A percentile compares a stretch with the other conserved stretches of the same genome.
Evolutionary conservation across 2,113 vertebrate species (phyloP).

Genomic region (Oncorhynchus nerka): DNA sequence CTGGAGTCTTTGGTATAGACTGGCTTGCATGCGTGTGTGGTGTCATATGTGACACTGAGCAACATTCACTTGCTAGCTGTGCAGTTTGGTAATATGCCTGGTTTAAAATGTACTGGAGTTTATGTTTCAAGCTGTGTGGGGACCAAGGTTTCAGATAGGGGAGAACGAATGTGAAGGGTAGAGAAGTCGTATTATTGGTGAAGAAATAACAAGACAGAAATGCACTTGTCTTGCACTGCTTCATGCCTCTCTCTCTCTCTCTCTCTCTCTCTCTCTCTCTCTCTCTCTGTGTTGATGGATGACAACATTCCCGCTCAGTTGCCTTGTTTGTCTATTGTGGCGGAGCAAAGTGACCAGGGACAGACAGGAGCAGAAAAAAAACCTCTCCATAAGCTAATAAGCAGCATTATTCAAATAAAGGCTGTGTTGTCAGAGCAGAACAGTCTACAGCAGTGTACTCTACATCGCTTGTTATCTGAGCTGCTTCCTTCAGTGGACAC

Average conservation of each 20-base stretch:
- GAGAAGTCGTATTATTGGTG: constrained; percentile 53
- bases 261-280: constrained; percentile 40
- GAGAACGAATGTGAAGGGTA: not conserved
- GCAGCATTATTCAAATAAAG: constrained; percentile 74
- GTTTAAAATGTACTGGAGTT: not conserved
- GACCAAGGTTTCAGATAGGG: not conserved
- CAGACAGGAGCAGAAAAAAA: constrained; percentile 63
- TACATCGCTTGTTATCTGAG: constrained; percentile 12
- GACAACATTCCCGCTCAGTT: constrained; percentile 63
- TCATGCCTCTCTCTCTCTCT: constrained; percentile 39
- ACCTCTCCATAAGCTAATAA: constrained; percentile 68
- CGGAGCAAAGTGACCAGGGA: constrained; percentile 72
- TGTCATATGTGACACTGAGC: not conserved
- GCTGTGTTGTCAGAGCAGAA: constrained; percentile 65
- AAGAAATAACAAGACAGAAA: constrained; percentile 37
- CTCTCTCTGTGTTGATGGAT: constrained; percentile 67
- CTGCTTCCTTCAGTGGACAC: constrained; percentile 6
- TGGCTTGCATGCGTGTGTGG: not conserved
- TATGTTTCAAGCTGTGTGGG: not conserved
- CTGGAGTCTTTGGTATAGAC: too few relatives aligned
- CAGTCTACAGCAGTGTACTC: constrained; percentile 14
- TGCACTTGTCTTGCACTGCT: constrained; percentile 55
- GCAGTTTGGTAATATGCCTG: not conserved
- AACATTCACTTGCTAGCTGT: not conserved
- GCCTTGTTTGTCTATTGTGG: constrained; percentile 66